Evolutionary conservation across 2,797 vertebrate species (phyloP).

Genomic region (Galagoides demidoff): DNA sequence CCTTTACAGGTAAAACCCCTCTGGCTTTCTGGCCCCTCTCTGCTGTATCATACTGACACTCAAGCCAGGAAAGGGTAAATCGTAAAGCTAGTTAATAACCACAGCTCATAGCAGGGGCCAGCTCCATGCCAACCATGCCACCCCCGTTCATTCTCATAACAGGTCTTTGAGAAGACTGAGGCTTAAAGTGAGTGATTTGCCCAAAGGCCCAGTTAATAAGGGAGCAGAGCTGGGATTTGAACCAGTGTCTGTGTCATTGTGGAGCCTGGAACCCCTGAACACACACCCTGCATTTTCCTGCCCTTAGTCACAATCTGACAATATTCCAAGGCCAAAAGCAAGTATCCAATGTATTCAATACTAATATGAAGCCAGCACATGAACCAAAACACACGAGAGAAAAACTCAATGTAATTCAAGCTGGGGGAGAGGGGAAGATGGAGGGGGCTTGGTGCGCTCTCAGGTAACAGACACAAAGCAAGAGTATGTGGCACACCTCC

Average conservation of each 20-base stretch:
- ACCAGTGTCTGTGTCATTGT: fast-evolving
- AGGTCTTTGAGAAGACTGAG: not conserved
- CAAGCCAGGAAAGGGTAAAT: not conserved
- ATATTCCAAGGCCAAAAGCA: no score
- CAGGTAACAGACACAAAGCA: no score
- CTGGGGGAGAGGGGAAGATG: no score
- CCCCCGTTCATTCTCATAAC: no score
- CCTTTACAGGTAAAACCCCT: fast-evolving
- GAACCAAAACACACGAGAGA: no score
- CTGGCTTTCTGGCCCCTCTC: not conserved
- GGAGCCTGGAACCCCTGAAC: not conserved
- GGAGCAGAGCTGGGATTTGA: not conserved
- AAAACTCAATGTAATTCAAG: no score
- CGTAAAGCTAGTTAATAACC: not conserved
- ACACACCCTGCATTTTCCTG: not conserved
- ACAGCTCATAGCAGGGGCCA: fast-evolving
- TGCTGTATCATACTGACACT: not conserved
- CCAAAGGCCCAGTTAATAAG: not conserved
- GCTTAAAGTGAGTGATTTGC: not conserved
- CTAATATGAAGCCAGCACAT: no score
- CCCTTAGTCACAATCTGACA: not conserved
- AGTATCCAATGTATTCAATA: no score
- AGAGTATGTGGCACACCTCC: no score
- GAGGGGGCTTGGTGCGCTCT: no score
- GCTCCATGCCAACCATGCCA: fast-evolving